These are phyloP conservation scores for Proales similis DNA, from an alignment of 1,140 invertebrate genomes.

Conservation along the genomic window DNA sequence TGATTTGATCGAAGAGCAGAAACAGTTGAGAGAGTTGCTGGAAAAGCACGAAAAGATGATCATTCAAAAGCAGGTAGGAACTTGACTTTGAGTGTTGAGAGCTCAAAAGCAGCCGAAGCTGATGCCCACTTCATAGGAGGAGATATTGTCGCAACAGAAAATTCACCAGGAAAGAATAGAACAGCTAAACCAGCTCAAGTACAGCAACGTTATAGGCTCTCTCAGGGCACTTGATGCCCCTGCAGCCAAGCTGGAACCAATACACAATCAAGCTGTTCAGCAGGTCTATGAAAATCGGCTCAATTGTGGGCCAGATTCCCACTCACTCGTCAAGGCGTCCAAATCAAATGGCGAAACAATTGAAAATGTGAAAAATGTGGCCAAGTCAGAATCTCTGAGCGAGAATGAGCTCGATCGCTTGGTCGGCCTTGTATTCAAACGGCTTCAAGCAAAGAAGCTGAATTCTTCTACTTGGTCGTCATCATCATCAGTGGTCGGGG, in stretches of 20 bases:
- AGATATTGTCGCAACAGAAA: slow-evolving; percentile 21
- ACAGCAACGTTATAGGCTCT: too few species aligned
- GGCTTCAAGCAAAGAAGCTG: slow-evolving; percentile 5
- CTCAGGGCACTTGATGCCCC: background rate
- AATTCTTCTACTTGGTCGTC: too few species aligned
- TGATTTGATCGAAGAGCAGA: slow-evolving; percentile 35
- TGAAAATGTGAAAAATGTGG: background rate
- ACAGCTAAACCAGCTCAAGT: slow-evolving; percentile 3
- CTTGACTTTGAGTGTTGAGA: too few species aligned
- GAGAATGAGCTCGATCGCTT: slow-evolving; percentile 27
- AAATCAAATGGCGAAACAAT: background rate
- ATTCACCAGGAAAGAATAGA: slow-evolving; percentile 10
- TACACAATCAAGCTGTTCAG: background rate
- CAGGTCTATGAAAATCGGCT: too few species aligned
- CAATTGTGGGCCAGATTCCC: too few species aligned
- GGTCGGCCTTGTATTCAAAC: slow-evolving; percentile 28
- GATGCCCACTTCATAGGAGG: background rate
- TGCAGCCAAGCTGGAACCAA: background rate
- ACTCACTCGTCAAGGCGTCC: too few species aligned
- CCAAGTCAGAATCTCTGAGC: background rate
- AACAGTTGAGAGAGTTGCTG: slow-evolving; percentile 16
- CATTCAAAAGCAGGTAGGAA: slow-evolving; percentile 34
- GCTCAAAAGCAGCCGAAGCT: background rate
- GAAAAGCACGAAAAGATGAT: slow-evolving; percentile 27
- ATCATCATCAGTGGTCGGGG: too few species aligned